Conservation (phyloP, 2,888 invertebrate genomes). For the Orgyia antiqua region DNA sequence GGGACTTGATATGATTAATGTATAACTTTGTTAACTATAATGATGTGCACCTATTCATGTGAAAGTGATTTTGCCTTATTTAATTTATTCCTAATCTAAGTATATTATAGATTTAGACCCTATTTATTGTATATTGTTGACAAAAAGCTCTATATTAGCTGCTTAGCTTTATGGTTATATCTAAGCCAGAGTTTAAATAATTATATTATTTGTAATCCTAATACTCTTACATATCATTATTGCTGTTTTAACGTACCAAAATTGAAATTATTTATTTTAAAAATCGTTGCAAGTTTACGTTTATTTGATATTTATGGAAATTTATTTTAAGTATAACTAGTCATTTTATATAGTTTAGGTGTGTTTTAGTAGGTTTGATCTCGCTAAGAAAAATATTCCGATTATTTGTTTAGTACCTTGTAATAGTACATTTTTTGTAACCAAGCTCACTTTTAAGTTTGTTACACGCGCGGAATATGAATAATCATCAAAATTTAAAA, state of each 20-base stretch:
- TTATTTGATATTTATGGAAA: background rate
- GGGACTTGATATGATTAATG: too few relatives aligned
- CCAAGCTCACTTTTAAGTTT: too few relatives aligned
- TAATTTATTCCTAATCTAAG: background rate
- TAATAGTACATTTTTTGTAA: too few relatives aligned
- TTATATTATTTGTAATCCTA: background rate
- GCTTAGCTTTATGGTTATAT: background rate
- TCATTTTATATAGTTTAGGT: too few relatives aligned
- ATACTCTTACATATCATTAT: background rate
- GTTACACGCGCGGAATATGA: too few relatives aligned
- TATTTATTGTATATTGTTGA: background rate
- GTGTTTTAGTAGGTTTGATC: too few relatives aligned
- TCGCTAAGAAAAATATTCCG: too few relatives aligned
- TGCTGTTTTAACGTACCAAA: background rate
- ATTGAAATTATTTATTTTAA: background rate
- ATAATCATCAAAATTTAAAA: background rate
- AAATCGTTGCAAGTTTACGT: background rate
- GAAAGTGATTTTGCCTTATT: too few relatives aligned
- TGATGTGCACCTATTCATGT: too few relatives aligned
- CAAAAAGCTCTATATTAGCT: background rate
- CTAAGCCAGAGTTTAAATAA: background rate
- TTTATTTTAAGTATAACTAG: too few relatives aligned
- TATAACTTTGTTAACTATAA: too few relatives aligned
- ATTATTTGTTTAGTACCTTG: too few relatives aligned
- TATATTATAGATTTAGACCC: background rate